Evolutionary conservation across 2,113 vertebrate species (phyloP).

Genomic region (Rhea pennata): DNA sequence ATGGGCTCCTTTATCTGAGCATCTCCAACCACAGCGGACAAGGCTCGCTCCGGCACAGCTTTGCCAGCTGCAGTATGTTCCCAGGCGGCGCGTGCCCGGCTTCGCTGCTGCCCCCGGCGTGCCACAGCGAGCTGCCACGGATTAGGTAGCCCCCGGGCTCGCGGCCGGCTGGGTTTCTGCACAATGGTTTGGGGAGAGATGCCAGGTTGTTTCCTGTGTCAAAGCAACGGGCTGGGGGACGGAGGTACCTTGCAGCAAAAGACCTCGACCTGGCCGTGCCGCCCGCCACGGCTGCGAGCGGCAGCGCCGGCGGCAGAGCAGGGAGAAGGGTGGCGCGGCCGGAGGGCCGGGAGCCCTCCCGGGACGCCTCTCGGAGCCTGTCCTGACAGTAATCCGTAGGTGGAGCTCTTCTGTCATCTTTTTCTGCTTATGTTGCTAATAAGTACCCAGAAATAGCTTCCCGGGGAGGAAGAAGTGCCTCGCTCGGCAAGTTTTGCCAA

Average conservation of each 20-base stretch:
- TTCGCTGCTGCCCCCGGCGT: no score
- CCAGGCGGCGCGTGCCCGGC: background rate
- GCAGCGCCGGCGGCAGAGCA: no score
- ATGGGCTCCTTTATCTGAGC: background rate
- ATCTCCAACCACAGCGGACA: background rate
- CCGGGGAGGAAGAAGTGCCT: background rate
- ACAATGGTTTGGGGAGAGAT: rapidly evolving
- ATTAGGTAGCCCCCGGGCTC: no score
- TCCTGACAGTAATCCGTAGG: constrained; percentile 61
- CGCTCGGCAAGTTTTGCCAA: constrained; percentile 44
- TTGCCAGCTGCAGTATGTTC: background rate
- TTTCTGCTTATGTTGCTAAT: constrained; percentile 58
- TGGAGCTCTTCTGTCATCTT: constrained; percentile 69
- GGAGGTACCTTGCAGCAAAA: background rate
- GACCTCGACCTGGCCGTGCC: background rate
- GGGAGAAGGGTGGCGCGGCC: no score
- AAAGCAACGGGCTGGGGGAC: background rate
- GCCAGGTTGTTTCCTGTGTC: background rate
- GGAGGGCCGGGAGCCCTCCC: background rate
- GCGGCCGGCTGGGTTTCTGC: background rate
- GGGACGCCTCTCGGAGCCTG: background rate
- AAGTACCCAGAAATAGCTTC: constrained; percentile 61
- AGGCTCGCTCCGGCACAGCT: background rate
- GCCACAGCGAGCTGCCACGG: no score
- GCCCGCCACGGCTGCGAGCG: rapidly evolving